These are phyloP conservation scores for Gallinago stenura DNA, from an alignment of 2,797 vertebrate species.

Conservation along the genomic window DNA sequence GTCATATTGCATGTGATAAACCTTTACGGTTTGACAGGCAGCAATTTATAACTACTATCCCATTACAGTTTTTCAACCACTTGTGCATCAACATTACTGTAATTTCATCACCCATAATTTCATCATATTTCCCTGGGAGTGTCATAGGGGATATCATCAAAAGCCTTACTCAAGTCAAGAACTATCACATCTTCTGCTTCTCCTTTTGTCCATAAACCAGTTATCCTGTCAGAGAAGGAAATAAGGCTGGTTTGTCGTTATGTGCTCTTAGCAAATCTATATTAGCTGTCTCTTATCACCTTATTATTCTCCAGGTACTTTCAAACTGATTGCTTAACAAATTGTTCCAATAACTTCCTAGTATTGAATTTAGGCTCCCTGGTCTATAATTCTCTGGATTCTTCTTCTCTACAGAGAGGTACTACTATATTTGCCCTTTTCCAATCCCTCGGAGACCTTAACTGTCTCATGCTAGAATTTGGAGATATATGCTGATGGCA, in stretches of 20 bases:
- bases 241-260: not conserved
- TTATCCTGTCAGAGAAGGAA: constrained; percentile 4
- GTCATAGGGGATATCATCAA: not conserved
- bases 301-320: not conserved
- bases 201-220: not conserved
- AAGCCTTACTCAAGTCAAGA: not conserved
- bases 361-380: not conserved
- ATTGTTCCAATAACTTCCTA: constrained; percentile 13
- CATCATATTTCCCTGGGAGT: not conserved
- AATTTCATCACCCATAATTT: not conserved
- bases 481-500: not conserved
- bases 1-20: not conserved
- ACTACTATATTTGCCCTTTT: not conserved
- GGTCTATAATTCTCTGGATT: not conserved
- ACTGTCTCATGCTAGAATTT: not conserved
- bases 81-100: not conserved
- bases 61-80: not conserved
- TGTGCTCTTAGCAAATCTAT: constrained; percentile 15
- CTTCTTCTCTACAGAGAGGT: not conserved
- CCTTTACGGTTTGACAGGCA: not conserved
- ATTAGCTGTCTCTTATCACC: not conserved
- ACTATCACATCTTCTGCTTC: not conserved
- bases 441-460: not conserved
- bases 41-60: not conserved
- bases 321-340: constrained; percentile 33